Evolutionary conservation across 1,140 invertebrate genomes (phyloP), one percentile per base, ranked within the genome.

Genomic region (Cydia amplana): DNA sequence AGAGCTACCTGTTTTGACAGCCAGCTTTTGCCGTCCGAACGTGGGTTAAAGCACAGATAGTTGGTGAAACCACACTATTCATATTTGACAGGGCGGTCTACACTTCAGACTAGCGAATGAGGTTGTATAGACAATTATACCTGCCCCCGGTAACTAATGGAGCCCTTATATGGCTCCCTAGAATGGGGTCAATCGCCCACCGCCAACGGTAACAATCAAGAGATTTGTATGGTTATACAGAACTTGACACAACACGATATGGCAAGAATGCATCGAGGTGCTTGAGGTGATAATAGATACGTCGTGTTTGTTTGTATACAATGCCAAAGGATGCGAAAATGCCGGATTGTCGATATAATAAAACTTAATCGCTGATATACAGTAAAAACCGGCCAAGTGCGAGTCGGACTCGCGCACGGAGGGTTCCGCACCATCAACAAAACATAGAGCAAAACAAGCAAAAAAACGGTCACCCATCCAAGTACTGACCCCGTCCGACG

Each of bases 151-250:
- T 78, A 74, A 77, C 72, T 84, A 84, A 84, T 83, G 79, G 79
- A 78, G 79, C 81, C 83, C 81, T 83, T 84, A 82, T 81, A 83
- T 80, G 83, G 83, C 75, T 76, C 64, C 74, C 70, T 60, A 67
- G 55, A 83, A 79, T 76, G 65, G 75, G 80, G 80, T 78, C 77
- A 79, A 65, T 74, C 80, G 80, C 80, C 84, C 76, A 85, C 82
- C 73, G 75, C 55, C 55, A 83, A 82, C 82, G 79, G 79, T 83
- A 81, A 81, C 64, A 73, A 78, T 80, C 80, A 80, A 79, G 83
- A 84, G 79, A 81, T 80, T 76, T 76, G 74, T 80, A 81, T 80
- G 65, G 60, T 23, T 74, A 40, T 72, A 79, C 74, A 74, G 36
- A 72, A 73, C 77, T 81, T 79, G 80, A 81, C 75, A 76, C 60